phyloP scores from a whole-genome alignment of 2,888 invertebrate species.

The Acrocyrtus sp. region DNA sequence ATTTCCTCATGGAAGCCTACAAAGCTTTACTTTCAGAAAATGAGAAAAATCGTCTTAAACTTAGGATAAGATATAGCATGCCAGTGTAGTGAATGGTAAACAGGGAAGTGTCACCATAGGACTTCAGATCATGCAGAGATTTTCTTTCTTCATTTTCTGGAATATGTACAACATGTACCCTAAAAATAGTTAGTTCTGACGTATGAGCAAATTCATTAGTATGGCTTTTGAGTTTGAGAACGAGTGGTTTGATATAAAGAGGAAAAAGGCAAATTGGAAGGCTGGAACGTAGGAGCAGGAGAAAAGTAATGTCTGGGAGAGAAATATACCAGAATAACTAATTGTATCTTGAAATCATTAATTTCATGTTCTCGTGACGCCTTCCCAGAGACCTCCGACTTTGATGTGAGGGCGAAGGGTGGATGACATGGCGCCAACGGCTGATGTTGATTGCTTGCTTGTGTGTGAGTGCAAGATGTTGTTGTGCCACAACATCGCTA shows the following conservation, averaged over 20 bases:
- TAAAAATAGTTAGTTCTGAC: too few relatives aligned
- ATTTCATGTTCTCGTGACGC: conserved; percentile 30
- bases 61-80: too few relatives aligned
- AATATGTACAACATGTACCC: too few relatives aligned
- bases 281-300: conserved; percentile 16
- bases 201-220: background rate
- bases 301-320: conserved; percentile 27
- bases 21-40: too few relatives aligned
- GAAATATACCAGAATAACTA: conserved; percentile 23
- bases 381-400: conserved; percentile 25
- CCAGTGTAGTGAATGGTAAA: too few relatives aligned
- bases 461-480: background rate
- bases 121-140: too few relatives aligned
- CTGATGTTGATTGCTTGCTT: conserved; percentile 29
- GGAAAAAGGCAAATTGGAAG: conserved; percentile 27
- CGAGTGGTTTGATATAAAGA: background rate
- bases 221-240: background rate
- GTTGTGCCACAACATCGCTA: conserved; percentile 2
- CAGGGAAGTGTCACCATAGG: too few relatives aligned
- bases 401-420: conserved; percentile 18
- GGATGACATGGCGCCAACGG: conserved; percentile 41
- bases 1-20: too few relatives aligned
- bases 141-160: too few relatives aligned
- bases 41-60: too few relatives aligned
- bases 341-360: conserved; percentile 42